A percentile compares a stretch with the other conserved stretches of the same genome.
phyloP scores from a whole-genome alignment of 2,888 invertebrate species.

The Drosophila infuscata region DNA sequence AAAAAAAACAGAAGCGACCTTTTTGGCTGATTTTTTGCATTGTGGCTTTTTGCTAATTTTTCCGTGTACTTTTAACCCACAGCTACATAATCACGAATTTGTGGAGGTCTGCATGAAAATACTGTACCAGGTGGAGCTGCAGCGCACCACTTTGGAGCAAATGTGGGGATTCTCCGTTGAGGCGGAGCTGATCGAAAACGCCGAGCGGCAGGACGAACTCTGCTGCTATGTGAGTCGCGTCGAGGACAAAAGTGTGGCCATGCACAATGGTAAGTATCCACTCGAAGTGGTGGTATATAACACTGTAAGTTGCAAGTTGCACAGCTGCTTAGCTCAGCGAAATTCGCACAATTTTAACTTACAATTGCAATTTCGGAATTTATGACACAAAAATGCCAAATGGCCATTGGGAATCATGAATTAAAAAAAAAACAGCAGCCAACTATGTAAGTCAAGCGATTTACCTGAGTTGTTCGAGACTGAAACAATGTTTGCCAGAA shows the following conservation, averaged over 20 bases:
- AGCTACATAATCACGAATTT: constrained; percentile 96
- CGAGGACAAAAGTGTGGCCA: constrained; percentile 97
- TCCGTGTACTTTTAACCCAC: constrained; percentile 77
- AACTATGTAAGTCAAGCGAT: constrained; percentile 18
- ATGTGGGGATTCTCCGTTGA: constrained; percentile 99
- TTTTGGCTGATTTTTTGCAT: constrained; percentile 10
- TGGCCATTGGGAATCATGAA: constrained; percentile 27
- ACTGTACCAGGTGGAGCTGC: constrained; percentile 97
- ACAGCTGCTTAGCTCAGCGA: constrained; percentile 56
- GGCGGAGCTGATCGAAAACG: constrained; percentile 98
- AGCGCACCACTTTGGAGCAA: constrained; percentile 94
- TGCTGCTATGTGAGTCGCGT: constrained; percentile 99
- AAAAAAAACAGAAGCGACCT: background rate
- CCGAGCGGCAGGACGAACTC: constrained; percentile 97
- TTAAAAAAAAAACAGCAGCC: constrained; percentile 9
- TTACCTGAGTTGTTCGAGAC: constrained; percentile 21
- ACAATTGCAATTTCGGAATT: constrained; percentile 40
- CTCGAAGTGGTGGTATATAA: constrained; percentile 1
- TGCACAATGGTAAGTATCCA: constrained; percentile 93
- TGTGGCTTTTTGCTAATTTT: constrained; percentile 48
- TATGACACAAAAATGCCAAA: constrained; percentile 50
- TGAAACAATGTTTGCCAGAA: constrained; percentile 56
- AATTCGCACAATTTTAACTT: constrained; percentile 50
- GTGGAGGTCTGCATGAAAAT: constrained; percentile 99
- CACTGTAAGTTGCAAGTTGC: constrained; percentile 34